Evolutionary conservation across 1,140 invertebrate species (phyloP).

Genomic region (Drosophila pachea): DNA sequence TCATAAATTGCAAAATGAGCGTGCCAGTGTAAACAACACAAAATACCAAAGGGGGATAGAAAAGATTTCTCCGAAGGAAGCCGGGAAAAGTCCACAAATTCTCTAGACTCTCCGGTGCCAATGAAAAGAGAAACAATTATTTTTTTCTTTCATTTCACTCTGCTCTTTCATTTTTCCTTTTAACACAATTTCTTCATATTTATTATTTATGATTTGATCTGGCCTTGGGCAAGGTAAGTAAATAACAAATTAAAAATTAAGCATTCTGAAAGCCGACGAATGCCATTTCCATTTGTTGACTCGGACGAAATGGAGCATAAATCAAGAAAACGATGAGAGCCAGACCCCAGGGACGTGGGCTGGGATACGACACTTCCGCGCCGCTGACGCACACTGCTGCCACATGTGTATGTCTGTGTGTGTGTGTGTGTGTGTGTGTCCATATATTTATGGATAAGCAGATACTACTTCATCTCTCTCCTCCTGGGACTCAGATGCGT

Average conservation of each 20-base stretch:
- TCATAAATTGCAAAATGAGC: constrained; percentile 18
- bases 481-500: constrained; percentile 29
- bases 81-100: constrained; percentile 32
- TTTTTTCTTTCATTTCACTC: constrained; percentile 2
- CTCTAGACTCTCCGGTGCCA: constrained; percentile 43
- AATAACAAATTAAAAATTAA: constrained; percentile 9
- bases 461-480: constrained; percentile 18
- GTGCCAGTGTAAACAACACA: constrained; percentile 33
- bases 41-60: constrained; percentile 16
- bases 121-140: constrained; percentile 27
- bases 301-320: constrained; percentile 71
- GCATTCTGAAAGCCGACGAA: constrained; percentile 18
- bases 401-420: constrained; percentile 1
- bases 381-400: constrained; percentile 44
- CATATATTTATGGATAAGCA: constrained; percentile 8
- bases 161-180: neutral
- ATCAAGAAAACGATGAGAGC: constrained; percentile 49
- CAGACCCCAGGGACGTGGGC: constrained; percentile 22
- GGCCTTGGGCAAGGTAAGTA: constrained; percentile 11
- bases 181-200: constrained; percentile 21
- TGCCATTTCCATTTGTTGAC: constrained; percentile 75
- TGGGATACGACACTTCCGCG: constrained; percentile 25
- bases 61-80: constrained; percentile 43
- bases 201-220: constrained; percentile 6
- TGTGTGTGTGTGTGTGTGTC: no score